A percentile compares a stretch with the other conserved stretches of the same genome.
Evolutionary conservation across 2,888 invertebrate species (phyloP).

Genomic region (Dryomyza anilis): DNA sequence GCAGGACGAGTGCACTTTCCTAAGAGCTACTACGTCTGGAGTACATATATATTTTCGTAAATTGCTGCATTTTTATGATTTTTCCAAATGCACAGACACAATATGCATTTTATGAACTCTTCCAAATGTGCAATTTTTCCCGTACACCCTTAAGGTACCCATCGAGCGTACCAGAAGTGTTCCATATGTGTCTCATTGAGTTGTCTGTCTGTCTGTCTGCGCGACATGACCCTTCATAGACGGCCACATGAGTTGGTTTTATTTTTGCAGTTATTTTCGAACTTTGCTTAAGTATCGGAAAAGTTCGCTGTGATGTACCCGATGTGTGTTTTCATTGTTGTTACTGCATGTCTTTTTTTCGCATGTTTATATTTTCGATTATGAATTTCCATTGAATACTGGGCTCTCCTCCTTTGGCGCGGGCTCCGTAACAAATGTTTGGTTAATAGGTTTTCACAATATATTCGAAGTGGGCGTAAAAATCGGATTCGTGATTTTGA

Average conservation of each 20-base stretch:
- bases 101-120: constrained; percentile 19
- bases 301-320: not conserved
- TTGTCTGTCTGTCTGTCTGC: not conserved
- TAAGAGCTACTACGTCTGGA: not conserved
- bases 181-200: constrained; percentile 18
- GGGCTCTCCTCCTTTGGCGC: not conserved
- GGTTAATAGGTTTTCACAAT: not conserved
- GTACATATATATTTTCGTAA: not conserved
- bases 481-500: not conserved
- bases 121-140: constrained; percentile 49
- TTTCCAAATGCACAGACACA: constrained; percentile 7
- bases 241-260: constrained; percentile 1
- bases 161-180: constrained; percentile 4
- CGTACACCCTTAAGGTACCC: no score
- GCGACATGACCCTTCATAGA: not conserved
- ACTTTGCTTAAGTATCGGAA: not conserved
- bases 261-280: not conserved
- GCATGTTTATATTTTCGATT: not conserved
- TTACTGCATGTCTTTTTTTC: not conserved
- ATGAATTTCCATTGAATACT: not conserved
- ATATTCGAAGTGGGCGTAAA: not conserved
- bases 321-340: not conserved
- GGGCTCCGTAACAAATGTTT: constrained; percentile 4
- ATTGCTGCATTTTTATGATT: not conserved
- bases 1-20: not conserved